phyloP scores from a whole-genome alignment of 2,888 invertebrate species.

The Cheiracanthium punctorium region DNA sequence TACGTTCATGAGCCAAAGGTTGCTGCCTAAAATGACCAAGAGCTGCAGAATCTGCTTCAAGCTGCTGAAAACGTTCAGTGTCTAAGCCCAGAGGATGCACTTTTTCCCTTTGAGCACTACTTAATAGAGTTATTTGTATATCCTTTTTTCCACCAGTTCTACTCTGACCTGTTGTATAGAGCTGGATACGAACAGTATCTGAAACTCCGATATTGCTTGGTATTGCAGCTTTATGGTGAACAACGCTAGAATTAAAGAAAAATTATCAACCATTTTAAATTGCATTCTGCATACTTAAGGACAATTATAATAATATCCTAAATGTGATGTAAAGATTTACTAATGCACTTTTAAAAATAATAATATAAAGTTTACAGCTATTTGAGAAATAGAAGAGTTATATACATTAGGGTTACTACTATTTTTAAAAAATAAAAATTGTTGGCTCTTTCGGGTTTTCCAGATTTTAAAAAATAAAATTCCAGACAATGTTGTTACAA shows the following conservation, averaged over 20 bases:
- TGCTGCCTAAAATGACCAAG: slow-evolving; percentile 27
- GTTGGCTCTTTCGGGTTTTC: no score
- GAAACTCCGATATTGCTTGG: slow-evolving; percentile 24
- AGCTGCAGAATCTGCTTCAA: slow-evolving; percentile 28
- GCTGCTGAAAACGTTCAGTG: slow-evolving; percentile 24
- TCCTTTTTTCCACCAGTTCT: slow-evolving; percentile 31
- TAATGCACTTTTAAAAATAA: no score
- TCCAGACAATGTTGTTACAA: no score
- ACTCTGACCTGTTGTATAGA: slow-evolving; percentile 12
- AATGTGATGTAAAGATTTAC: no score
- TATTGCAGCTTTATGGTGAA: slow-evolving; percentile 27
- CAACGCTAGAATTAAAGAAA: slow-evolving; percentile 28
- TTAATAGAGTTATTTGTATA: slow-evolving; percentile 29
- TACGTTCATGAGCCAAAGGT: slow-evolving; percentile 38
- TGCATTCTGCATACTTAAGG: no score
- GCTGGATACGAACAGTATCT: slow-evolving; percentile 26
- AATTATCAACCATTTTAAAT: no score
- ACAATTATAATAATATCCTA: no score
- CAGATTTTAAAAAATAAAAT: no score
- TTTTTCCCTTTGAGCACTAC: slow-evolving; percentile 20
- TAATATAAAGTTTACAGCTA: no score
- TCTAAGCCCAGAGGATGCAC: neutral
- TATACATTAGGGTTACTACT: no score
- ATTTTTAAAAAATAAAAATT: no score
- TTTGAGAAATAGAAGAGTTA: no score